Base-by-base conservation (phyloP, 2,888 invertebrate genomes). In the Mechanitis mazaeus region DNA sequence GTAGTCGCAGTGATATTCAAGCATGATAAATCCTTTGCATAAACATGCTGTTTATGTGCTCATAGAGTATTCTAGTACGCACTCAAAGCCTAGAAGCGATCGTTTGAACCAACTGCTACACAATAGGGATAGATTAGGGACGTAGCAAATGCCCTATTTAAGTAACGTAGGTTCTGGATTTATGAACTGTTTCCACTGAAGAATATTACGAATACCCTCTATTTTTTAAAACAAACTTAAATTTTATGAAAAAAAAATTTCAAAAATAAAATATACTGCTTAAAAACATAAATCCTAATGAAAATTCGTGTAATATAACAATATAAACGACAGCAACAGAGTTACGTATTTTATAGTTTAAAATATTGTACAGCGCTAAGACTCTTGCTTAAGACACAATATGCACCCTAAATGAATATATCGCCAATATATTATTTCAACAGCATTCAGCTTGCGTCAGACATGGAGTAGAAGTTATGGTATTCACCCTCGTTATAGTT, bases 121-220 rank as follows among this genome's bases (percentile, higher is more conserved):
- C 63, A 68, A 64, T 65, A 65, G 58, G 62, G 58, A 68, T 67
- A 69, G 67, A 69, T 69, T 65, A 69, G 66, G 68, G 67, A 60
- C n/a, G 3, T 20, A 50, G 31, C 31, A 9, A 50, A 9, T 11
- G 50, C 3, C 7, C 50, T 28, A 2, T 50, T 31, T 50, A 31
- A 31, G 31, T 31, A 50, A 9, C 50, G 28, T 31, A 50, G 20
- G 20, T 20, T 20, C 7, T 50, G 6, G 9, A 9, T 42, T 42
- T 42, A 9, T 3, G 9, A 42, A 9, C 42, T 42, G 42, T 20
- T 20, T 20, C 20, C 20, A 20, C 20, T 20, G 20, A 20, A 20
- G 20, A 20, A 20, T 20, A 20, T 20, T 20, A 20, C 20, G 20
- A 20, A 20, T 20, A 20, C 20, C 20, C 20, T 20, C 20, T 20